phyloP scores from a whole-genome alignment of 2,113 vertebrate genomes.

The Gobius niger region DNA sequence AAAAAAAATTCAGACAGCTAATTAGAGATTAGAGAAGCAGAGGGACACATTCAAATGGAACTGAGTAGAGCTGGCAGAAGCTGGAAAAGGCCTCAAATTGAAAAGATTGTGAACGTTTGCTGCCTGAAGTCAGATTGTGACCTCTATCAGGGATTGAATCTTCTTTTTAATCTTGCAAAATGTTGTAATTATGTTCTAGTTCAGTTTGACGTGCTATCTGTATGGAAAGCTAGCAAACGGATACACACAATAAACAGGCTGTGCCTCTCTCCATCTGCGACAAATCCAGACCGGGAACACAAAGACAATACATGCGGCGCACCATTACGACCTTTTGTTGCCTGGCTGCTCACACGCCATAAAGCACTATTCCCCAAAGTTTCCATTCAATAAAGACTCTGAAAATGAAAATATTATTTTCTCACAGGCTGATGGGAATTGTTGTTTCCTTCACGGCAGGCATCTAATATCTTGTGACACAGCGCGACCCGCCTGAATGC shows the following conservation, averaged over 20 bases:
- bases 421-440: slow-evolving; percentile 96
- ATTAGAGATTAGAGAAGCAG: too few species aligned
- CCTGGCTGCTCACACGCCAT: slow-evolving; percentile 82
- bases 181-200: neutral
- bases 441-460: slow-evolving; percentile 95
- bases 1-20: too few species aligned
- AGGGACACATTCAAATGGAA: too few species aligned
- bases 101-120: too few species aligned
- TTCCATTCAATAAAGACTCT: slow-evolving; percentile 96
- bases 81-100: too few species aligned
- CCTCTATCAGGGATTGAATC: too few species aligned
- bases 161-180: neutral
- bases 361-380: slow-evolving; percentile 95
- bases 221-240: neutral
- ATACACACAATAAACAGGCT: slow-evolving; percentile 56
- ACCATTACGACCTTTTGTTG: slow-evolving; percentile 87
- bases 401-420: slow-evolving; percentile 99
- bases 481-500: slow-evolving; percentile 94
- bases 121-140: too few species aligned
- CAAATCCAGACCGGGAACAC: slow-evolving; percentile 89
- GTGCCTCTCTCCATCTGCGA: slow-evolving; percentile 84
- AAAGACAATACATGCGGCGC: slow-evolving; percentile 79
- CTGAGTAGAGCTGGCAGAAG: too few species aligned
- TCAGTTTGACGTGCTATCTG: slow-evolving; percentile 14
- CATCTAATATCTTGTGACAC: slow-evolving; percentile 98